Evolutionary conservation across 2,888 invertebrate genomes (phyloP).

Genomic region (Dasysyrphus tricinctus): DNA sequence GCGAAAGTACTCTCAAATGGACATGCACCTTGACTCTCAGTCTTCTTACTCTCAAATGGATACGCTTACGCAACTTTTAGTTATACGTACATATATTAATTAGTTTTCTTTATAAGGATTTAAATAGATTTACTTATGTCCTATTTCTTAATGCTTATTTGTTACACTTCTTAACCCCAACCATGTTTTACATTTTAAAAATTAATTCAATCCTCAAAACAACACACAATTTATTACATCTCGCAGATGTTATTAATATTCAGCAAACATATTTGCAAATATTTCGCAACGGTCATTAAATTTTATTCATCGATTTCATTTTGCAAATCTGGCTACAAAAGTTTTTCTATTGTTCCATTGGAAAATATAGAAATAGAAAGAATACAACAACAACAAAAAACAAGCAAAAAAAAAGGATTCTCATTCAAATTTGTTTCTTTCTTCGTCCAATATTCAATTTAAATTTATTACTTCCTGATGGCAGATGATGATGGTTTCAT

Average conservation of each 20-base stretch:
- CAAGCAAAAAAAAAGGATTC: conserved; percentile 20
- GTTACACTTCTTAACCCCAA: background rate
- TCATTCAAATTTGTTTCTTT: conserved; percentile 62
- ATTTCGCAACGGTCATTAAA: conserved; percentile 71
- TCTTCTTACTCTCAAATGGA: too few species aligned
- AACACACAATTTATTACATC: background rate
- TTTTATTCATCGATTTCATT: conserved; percentile 62
- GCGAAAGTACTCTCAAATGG: too few species aligned
- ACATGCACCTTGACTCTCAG: too few species aligned
- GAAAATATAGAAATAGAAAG: background rate
- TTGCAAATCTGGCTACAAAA: conserved; percentile 56
- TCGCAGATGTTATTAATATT: conserved; percentile 46
- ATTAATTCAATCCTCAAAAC: background rate
- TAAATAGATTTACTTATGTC: too few species aligned
- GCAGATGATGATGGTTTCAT: conserved; percentile 65
- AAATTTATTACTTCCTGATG: conserved; percentile 71
- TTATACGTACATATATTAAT: too few species aligned
- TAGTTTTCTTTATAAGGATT: too few species aligned
- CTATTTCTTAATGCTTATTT: background rate
- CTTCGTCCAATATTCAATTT: conserved; percentile 39
- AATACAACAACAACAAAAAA: background rate
- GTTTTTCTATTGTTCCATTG: conserved; percentile 39
- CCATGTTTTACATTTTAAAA: background rate
- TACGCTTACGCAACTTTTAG: too few species aligned
- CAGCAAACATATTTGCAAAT: conserved; percentile 47